Base-by-base conservation (phyloP, 1,140 invertebrate species). In the Cepaea nemoralis region DNA sequence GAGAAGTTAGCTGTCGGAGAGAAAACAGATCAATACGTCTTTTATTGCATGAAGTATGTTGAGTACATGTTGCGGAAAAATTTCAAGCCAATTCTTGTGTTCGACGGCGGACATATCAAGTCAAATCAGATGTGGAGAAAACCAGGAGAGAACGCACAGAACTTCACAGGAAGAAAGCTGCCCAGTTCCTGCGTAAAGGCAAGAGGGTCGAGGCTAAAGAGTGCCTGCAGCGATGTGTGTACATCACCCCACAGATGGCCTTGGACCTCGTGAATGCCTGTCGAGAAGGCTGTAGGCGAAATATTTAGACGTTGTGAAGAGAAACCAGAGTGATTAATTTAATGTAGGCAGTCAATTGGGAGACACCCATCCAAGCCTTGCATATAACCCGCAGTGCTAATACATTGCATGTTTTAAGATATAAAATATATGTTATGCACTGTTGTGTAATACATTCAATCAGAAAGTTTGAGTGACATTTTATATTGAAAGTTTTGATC, bases 1-100 rank as follows among this genome's bases (percentile, higher is more conserved):
- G 96, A 98, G 35, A 96, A 98, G 93, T 89, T 99, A 63, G 95
- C 94, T 0, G 93, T 95, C 84, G 96, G 96, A 83, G 95, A 97
- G 92, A 93, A 95, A 77, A 97, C 96, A 31, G 94, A 97, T 91
- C 92, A 94, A 94, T 99, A 98, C 92, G 94, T 98, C 10, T 93
- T 93, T 83, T 99, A 98, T 91, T 97, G 97, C 89, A 94, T 98
- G 91, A 97, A 96, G 88, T 96, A 95, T 92, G 94, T 98, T 14
- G 94, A 95, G 70, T 94, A 96, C 93, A 91, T 99, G 35, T 86
- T 97, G 0, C 93, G 93, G 35, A 92, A 94, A 87, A 94, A 95
- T 84, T 95, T 99, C 24, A 97, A 96, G 91, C 97, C 97, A 24
- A 96, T 99, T 83, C 90, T 99, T 88, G 98, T 99, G 0, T 99